phyloP scores from a whole-genome alignment of 53 echinoderm and acorn worm species.

The Holothuria scabra region DNA sequence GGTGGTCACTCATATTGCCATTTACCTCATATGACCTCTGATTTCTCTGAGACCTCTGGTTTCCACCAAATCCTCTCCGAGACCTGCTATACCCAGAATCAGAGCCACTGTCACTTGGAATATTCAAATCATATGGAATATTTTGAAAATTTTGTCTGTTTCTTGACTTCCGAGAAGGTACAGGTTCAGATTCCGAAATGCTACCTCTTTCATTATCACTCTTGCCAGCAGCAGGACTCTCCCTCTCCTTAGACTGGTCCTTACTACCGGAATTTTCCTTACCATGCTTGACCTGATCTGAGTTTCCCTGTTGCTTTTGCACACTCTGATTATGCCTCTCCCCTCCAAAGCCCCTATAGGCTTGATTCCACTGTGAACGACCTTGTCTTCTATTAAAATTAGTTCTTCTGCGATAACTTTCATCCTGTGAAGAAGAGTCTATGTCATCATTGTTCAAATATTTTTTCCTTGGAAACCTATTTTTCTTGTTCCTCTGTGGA shows the following conservation, averaged over 20 bases:
- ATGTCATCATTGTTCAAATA: not conserved
- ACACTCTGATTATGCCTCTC: not conserved
- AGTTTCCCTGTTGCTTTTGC: not conserved
- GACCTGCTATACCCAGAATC: slow-evolving; percentile 35
- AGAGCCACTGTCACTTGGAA: slow-evolving; percentile 38
- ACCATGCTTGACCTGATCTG: not conserved
- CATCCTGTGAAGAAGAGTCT: slow-evolving; percentile 47
- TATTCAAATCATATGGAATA: slow-evolving; percentile 17
- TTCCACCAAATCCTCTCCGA: slow-evolving; percentile 1
- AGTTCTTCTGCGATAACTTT: slow-evolving; percentile 19
- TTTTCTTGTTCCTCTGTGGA: not conserved
- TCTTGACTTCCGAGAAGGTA: not conserved
- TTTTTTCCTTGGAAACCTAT: slow-evolving; percentile 13
- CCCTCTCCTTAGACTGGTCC: not conserved
- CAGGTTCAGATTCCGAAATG: slow-evolving; percentile 1
- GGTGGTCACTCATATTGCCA: not conserved
- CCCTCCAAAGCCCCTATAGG: slow-evolving; percentile 36
- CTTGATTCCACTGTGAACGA: slow-evolving; percentile 19
- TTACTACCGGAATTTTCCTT: not conserved
- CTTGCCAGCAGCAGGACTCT: not conserved
- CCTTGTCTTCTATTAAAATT: slow-evolving; percentile 37
- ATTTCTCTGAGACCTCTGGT: not conserved
- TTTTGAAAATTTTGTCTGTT: slow-evolving; percentile 14
- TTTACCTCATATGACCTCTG: slow-evolving; percentile 3
- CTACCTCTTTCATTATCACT: slow-evolving; percentile 15